Evolutionary conservation across 2,797 vertebrate genomes (phyloP), one percentile per base, ranked within the genome.

Genomic region (Graptemys geographica): DNA sequence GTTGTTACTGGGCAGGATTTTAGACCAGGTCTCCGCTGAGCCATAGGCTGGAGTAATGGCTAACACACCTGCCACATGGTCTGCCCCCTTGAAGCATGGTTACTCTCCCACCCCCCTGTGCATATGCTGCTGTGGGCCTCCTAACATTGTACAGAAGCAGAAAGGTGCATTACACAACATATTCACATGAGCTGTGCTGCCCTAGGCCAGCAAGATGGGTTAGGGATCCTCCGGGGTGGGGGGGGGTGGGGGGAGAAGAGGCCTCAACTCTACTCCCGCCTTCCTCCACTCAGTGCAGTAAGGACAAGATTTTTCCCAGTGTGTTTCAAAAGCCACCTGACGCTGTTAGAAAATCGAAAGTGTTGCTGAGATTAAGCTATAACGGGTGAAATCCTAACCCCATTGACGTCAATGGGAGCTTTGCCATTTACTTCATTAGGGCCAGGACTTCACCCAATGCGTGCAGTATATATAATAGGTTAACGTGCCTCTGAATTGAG

Each of bases 381-480:
- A 33, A n/a, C 3, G 21, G 37, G 8, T 69, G 33, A 90, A 92
- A 87, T 33, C 44, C 8, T 37, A 28, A 16, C 16, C 47, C 10
- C 19, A 19, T 11, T 18, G 16, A 65, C 15, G 7, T 65, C 62
- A 65, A n/a, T n/a, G 62, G 62, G 62, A 65, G 16, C 33, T n/a
- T 62, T 62, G 13, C 62, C 16, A n/a, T 9, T 57, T 18, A 51
- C 18, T 79, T 23, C 49, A 21, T 3, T 21, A 33, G 28, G 16
- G 6, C 74, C 10, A n/a, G 78, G 49, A 52, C 31, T n/a, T 79
- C 18, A 51, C 78, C 49, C 18, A 6, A n/a, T 19, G 5, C 5
- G 3, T 33, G 10, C 10, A n/a, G 21, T n/a, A 52, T 5, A 11
- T 11, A 25, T 0, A 0, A 15, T 52, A 72, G 11, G 31, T 19